Conservation (phyloP, 2,888 invertebrate genomes). For the Campopleginae sp. region DNA sequence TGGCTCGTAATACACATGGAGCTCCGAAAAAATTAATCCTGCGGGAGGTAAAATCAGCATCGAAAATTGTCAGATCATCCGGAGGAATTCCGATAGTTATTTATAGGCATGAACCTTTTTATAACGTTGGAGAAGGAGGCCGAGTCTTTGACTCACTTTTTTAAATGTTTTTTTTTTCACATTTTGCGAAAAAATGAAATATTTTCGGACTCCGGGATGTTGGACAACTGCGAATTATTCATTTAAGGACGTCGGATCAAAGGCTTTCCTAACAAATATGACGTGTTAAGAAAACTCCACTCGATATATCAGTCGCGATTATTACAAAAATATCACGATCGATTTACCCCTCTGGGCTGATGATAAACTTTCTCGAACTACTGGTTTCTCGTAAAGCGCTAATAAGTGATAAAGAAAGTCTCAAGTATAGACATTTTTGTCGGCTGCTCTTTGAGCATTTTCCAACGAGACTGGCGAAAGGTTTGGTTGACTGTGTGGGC, state of each 20-base stretch:
- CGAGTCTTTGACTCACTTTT: background rate
- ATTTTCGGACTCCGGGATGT: background rate
- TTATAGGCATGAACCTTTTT: background rate
- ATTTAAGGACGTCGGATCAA: background rate
- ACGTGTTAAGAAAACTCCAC: background rate
- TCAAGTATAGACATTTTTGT: slow-evolving; percentile 15
- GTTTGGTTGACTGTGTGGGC: background rate
- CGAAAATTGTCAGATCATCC: background rate
- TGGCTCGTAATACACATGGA: background rate
- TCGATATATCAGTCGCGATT: background rate
- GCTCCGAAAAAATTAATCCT: background rate
- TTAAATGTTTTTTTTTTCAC: too few species aligned
- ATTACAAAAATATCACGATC: slow-evolving; percentile 3
- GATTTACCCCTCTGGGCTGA: background rate
- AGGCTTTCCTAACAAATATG: background rate
- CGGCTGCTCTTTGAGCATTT: slow-evolving; percentile 19
- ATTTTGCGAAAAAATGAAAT: background rate
- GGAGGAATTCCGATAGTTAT: background rate
- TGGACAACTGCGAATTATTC: background rate
- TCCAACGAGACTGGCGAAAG: background rate
- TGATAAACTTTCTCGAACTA: background rate
- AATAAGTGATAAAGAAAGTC: background rate
- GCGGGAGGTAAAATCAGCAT: background rate
- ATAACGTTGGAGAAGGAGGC: background rate
- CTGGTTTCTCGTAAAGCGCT: background rate